A percentile compares a stretch with the other conserved stretches of the same genome.
These are phyloP conservation scores for Silurus glanis DNA, from an alignment of 2,113 vertebrate species.

Conservation along the genomic window DNA sequence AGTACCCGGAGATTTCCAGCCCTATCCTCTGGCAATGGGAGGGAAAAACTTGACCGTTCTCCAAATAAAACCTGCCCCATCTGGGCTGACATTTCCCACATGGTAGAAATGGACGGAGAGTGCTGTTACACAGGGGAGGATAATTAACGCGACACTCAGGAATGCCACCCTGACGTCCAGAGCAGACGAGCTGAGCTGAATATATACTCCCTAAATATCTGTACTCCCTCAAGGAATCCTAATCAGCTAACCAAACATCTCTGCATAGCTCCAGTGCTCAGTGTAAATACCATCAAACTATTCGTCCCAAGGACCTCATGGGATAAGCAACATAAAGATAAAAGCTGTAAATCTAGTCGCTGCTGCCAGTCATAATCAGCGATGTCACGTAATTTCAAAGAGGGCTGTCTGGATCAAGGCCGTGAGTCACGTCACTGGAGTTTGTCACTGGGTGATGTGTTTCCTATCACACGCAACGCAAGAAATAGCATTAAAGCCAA, in stretches of 20 bases:
- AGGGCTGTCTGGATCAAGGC: background rate
- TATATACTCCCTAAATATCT: slow-evolving; percentile 9
- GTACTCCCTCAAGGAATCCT: slow-evolving; percentile 52
- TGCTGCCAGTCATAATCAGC: slow-evolving; percentile 35
- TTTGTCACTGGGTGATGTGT: background rate
- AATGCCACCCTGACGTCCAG: slow-evolving; percentile 24
- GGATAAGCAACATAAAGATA: slow-evolving; percentile 24
- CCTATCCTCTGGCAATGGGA: background rate
- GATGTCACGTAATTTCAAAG: slow-evolving; percentile 13
- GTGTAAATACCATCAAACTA: slow-evolving; percentile 62
- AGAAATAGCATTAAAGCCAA: background rate
- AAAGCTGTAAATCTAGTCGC: background rate
- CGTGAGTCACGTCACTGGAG: background rate
- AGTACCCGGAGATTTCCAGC: background rate
- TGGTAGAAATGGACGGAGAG: slow-evolving; percentile 3
- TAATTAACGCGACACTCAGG: slow-evolving; percentile 42
- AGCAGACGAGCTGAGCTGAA: slow-evolving; percentile 26
- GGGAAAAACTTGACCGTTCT: background rate
- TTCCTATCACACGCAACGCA: background rate
- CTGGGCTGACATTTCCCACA: slow-evolving; percentile 54
- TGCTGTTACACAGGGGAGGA: slow-evolving; percentile 22
- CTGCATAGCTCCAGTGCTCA: slow-evolving; percentile 42
- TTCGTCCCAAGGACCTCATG: slow-evolving; percentile 40
- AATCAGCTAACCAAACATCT: slow-evolving; percentile 70
- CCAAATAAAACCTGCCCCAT: slow-evolving; percentile 65